phyloP scores from a whole-genome alignment of 2,797 vertebrate species.

The Bovichtus variegatus region DNA sequence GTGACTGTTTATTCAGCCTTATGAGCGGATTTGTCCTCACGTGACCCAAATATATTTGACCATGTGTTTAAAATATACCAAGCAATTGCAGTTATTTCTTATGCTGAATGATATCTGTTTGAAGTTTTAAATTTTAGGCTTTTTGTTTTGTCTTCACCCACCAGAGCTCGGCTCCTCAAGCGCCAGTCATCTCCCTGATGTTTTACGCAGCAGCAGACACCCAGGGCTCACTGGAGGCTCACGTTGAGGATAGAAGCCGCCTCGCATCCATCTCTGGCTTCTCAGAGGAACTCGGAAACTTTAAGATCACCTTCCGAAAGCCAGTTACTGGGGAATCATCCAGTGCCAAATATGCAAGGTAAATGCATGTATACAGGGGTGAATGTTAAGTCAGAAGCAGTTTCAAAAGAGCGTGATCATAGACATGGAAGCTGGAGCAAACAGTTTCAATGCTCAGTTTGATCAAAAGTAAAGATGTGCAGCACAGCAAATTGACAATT shows the following conservation, averaged over 20 bases:
- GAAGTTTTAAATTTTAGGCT: not conserved
- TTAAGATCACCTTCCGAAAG: constrained; percentile 90
- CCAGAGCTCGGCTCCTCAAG: constrained; percentile 78
- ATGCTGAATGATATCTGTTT: not conserved
- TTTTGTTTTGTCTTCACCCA: constrained; percentile 24
- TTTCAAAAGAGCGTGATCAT: constrained; percentile 4
- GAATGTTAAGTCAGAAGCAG: not conserved
- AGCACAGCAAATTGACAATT: not conserved
- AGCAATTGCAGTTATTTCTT: not conserved
- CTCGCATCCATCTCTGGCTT: constrained; percentile 89
- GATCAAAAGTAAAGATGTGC: not conserved
- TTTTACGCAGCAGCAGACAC: constrained; percentile 93
- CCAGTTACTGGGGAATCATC: constrained; percentile 83
- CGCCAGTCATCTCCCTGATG: constrained; percentile 90
- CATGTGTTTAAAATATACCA: not conserved
- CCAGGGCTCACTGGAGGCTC: constrained; percentile 87
- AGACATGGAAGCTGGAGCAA: not conserved
- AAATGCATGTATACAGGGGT: constrained; percentile 41
- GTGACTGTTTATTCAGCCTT: not conserved
- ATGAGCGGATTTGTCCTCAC: constrained; percentile 54
- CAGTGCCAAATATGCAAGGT: constrained; percentile 89
- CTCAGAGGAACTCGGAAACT: constrained; percentile 91
- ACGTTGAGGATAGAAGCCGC: constrained; percentile 85
- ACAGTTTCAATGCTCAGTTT: too few relatives aligned
- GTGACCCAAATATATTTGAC: not conserved